Base-by-base conservation (phyloP, 2,888 invertebrate species). In the Tinea pellionella region DNA sequence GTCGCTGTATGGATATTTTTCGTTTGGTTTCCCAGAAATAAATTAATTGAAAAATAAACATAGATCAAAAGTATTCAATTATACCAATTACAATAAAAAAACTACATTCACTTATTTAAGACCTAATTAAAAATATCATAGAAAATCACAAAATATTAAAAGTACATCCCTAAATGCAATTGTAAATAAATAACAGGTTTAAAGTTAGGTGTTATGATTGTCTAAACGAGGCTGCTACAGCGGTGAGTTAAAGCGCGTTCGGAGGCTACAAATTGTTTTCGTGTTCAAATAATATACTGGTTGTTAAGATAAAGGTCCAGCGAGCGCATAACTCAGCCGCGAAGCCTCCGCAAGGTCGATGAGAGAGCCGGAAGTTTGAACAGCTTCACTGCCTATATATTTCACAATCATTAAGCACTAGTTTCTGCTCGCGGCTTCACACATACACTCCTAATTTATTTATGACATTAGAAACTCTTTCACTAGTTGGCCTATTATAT, bases 211-310 rank as follows among this genome's bases (percentile, higher is more conserved):
- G 57, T 57, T 57, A 57, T 57, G 57, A 57, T 57, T 57, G 13
- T 57, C 57, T 57, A 57, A 57, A 30, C 57, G 57, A 32, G 57
- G 32, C 57, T 57, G 57, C 57, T 32, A 32, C 15, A 30, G 57
- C 13, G 13, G 13, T 57, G 57, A 57, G 32, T 57, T 57, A 57
- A 57, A 32, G 32, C 57, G 30, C 32, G 30, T 57, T 57, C 57
- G 57, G 32, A 57, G 30, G 32, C 57, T 32, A 57, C 57, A 57
- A 57, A 57, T 57, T 57, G 57, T 57, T 57, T 57, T 57, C 55
- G 57, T 57, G 57, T 32, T 57, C 57, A 57, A 57, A 57, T 57
- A 57, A 57, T 57, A 57, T 57, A 57, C 57, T 57, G 57, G 57
- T 57, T 57, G 57, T 57, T 57, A 32, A 57, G 57, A 57, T 57